A percentile compares a stretch with the other conserved stretches of the same genome.
Conservation (phyloP, 2,797 vertebrate species). For the Oreortyx pictus region DNA sequence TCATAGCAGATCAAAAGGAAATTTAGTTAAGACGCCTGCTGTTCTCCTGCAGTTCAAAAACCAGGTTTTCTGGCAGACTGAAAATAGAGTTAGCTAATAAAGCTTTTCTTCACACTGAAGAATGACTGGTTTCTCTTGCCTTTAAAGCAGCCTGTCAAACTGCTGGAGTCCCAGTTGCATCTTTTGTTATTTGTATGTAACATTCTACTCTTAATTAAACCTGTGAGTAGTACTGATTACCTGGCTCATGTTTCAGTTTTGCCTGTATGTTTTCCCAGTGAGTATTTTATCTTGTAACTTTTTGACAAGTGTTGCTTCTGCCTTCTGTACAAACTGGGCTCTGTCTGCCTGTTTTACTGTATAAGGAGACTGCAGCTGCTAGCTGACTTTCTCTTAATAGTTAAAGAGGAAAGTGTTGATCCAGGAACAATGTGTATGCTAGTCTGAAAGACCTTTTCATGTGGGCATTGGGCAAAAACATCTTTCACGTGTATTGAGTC, state of each 20-base stretch:
- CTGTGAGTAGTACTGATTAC: neutral
- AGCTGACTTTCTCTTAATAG: neutral
- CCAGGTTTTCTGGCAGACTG: neutral
- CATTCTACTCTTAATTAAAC: neutral
- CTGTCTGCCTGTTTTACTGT: neutral
- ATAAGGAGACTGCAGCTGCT: neutral
- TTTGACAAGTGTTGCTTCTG: neutral
- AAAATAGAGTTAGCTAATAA: neutral
- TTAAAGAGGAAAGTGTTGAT: too few relatives aligned
- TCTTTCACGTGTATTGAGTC: neutral
- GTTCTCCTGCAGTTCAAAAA: neutral
- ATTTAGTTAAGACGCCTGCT: neutral
- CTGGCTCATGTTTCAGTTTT: neutral
- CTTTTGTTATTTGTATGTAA: neutral
- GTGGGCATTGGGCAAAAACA: neutral
- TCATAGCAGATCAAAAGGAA: neutral
- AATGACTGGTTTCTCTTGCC: neutral
- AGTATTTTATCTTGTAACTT: neutral
- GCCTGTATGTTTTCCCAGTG: neutral
- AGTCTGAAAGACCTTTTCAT: neutral
- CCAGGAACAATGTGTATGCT: too few relatives aligned
- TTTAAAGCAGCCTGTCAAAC: neutral
- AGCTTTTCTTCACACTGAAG: slow-evolving; percentile 18
- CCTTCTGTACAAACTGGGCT: neutral
- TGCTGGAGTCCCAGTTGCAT: neutral